Conservation (phyloP, 2,797 vertebrate species). For the Chelon labrosus region DNA sequence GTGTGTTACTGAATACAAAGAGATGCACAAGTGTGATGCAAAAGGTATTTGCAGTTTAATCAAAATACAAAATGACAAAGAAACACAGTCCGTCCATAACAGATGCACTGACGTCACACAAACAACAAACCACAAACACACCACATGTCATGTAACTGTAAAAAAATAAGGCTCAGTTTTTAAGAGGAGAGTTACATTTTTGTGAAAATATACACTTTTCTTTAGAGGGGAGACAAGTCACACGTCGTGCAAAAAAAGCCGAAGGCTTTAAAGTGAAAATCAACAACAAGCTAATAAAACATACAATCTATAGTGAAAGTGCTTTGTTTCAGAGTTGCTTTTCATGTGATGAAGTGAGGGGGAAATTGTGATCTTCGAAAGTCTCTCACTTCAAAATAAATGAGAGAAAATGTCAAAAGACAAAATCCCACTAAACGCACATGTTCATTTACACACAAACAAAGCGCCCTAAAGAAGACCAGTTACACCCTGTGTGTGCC, state of each 20-base stretch:
- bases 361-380: background rate
- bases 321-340: background rate
- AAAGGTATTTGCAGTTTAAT: background rate
- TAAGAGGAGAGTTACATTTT: too few relatives aligned
- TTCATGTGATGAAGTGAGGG: background rate
- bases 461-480: background rate
- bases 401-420: too few relatives aligned
- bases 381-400: background rate
- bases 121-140: too few relatives aligned
- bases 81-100: background rate
- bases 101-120: too few relatives aligned
- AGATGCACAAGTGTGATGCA: background rate
- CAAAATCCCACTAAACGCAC: too few relatives aligned
- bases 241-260: background rate
- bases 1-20: too few relatives aligned
- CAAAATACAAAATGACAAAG: constrained; percentile 1
- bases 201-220: background rate
- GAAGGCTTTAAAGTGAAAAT: background rate
- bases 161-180: too few relatives aligned
- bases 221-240: background rate
- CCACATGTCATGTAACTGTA: too few relatives aligned
- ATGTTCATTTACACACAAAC: too few relatives aligned
- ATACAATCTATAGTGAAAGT: background rate
- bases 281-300: background rate
- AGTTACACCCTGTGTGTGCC: too few relatives aligned